phyloP scores from a whole-genome alignment of 2,888 invertebrate species.

The Terebella lapidaria region DNA sequence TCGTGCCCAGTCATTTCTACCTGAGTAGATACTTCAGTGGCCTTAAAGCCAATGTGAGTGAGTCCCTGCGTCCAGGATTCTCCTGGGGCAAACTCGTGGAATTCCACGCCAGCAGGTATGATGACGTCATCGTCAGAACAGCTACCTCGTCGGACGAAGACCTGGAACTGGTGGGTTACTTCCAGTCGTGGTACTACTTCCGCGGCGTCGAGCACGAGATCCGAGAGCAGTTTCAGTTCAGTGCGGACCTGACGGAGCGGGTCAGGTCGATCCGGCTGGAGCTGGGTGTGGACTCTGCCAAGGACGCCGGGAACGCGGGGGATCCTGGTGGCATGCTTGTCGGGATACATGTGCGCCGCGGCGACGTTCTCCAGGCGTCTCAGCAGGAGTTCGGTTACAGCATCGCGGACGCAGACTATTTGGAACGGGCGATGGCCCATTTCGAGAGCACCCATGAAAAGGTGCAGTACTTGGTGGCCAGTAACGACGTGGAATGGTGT shows the following conservation, averaged over 20 bases:
- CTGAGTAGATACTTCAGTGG: neutral
- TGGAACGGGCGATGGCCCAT: slow-evolving; percentile 9
- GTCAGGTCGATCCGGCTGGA: neutral
- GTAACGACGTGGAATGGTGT: slow-evolving; percentile 10
- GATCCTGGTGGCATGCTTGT: neutral
- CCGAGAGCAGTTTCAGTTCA: slow-evolving; percentile 12
- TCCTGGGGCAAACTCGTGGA: slow-evolving; percentile 1
- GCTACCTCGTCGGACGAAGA: slow-evolving; percentile 1
- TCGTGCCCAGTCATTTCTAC: neutral
- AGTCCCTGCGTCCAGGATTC: neutral
- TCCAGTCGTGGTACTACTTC: slow-evolving; percentile 20
- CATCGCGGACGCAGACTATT: slow-evolving; percentile 6
- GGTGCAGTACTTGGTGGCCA: slow-evolving; percentile 5
- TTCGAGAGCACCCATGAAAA: neutral
- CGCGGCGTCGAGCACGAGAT: slow-evolving; percentile 8
- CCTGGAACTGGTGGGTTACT: slow-evolving; percentile 11
- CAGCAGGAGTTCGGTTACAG: slow-evolving; percentile 4
- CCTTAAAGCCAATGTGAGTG: neutral
- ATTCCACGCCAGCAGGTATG: slow-evolving; percentile 2
- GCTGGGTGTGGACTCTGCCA: neutral
- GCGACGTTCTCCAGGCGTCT: slow-evolving; percentile 1
- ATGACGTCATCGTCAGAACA: neutral
- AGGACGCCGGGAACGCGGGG: neutral
- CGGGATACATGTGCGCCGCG: slow-evolving; percentile 12
- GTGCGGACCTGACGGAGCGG: neutral